Evolutionary conservation across 2,797 vertebrate species (phyloP).

Genomic region (Urophycis tenuis): DNA sequence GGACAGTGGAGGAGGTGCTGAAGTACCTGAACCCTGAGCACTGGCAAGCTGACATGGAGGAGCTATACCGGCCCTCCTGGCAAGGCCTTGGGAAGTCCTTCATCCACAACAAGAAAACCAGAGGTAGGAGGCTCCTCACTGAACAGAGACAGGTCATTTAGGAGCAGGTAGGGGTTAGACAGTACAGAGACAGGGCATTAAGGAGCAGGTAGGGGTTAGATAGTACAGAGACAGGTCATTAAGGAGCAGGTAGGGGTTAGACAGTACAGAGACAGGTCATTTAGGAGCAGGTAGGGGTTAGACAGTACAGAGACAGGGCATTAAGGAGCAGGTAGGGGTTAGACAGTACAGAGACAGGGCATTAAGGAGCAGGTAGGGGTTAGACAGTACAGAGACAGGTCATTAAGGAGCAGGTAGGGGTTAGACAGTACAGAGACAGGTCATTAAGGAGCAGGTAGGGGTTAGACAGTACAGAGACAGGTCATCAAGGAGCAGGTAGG

Average conservation of each 20-base stretch:
- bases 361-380: neutral
- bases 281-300: neutral
- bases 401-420: neutral
- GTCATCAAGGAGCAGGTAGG: neutral
- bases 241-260: neutral
- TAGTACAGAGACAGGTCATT: neutral
- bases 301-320: neutral
- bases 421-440: neutral
- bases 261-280: neutral
- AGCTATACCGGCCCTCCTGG: constrained; percentile 90
- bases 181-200: neutral
- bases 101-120: constrained; percentile 85
- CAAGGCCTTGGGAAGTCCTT: constrained; percentile 92
- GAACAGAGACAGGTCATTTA: neutral
- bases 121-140: constrained; percentile 69
- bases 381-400: neutral
- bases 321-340: neutral
- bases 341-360: neutral
- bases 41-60: constrained; percentile 95
- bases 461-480: neutral
- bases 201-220: too few species aligned
- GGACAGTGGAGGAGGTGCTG: constrained; percentile 93
- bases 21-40: constrained; percentile 92
- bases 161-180: neutral
- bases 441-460: neutral